Evolutionary conservation across 2,113 vertebrate genomes (phyloP).

Genomic region (Psophia crepitans): DNA sequence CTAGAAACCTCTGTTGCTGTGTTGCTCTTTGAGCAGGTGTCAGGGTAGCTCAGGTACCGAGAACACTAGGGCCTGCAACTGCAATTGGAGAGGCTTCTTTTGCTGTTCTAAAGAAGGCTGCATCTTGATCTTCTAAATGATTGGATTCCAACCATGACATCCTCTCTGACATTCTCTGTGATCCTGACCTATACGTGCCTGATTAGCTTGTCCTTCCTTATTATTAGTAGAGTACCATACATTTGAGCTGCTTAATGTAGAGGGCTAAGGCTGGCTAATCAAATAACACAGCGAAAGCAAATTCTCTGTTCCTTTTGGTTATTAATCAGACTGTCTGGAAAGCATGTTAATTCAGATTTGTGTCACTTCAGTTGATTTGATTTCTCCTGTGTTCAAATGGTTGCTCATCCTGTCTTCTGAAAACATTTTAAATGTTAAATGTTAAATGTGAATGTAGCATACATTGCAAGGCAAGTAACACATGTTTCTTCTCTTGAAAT

Average conservation of each 20-base stretch:
- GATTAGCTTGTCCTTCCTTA: not conserved
- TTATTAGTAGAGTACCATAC: not conserved
- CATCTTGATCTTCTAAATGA: not conserved
- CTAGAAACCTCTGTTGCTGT: not conserved
- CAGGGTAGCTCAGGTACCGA: not conserved
- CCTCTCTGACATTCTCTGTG: not conserved
- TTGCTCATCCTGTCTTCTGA: not conserved
- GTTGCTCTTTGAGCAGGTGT: not conserved
- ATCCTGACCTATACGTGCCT: not conserved
- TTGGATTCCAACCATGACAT: not conserved
- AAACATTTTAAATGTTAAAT: constrained; percentile 7
- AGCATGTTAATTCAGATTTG: not conserved
- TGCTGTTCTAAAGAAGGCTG: not conserved
- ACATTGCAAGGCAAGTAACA: not conserved
- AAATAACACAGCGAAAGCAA: not conserved
- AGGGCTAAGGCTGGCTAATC: not conserved
- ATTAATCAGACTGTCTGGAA: constrained; percentile 5
- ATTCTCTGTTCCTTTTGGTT: not conserved
- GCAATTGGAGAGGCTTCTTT: not conserved
- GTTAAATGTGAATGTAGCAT: not conserved
- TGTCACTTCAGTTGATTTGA: not conserved
- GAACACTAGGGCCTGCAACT: not conserved
- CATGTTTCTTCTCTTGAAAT: not conserved
- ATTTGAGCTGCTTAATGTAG: not conserved
- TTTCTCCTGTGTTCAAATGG: not conserved